Evolutionary conservation across 2,888 invertebrate species (phyloP).

Genomic region (Pristionchus fissidentatus): DNA sequence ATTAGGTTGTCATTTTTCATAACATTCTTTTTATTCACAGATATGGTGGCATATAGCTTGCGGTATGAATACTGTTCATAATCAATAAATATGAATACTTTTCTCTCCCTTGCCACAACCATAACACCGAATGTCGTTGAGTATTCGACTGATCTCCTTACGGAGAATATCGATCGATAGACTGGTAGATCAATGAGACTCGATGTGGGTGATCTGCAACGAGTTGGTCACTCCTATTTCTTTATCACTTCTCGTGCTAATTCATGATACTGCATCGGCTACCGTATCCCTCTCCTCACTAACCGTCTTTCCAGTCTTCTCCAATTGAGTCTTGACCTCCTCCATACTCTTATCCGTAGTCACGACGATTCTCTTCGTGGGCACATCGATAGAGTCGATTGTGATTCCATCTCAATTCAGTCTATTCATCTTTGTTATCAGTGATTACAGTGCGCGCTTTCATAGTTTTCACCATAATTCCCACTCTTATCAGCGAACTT

Average conservation of each 20-base stretch:
- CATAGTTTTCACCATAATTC: too few species aligned
- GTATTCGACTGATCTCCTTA: conserved; percentile 26
- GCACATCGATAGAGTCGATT: conserved; percentile 76
- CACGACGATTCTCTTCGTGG: conserved; percentile 75
- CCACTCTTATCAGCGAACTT: too few species aligned
- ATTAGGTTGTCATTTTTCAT: neutral
- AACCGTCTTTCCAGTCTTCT: conserved; percentile 78
- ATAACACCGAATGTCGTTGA: conserved; percentile 29
- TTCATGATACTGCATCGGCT: neutral
- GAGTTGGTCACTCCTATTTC: neutral
- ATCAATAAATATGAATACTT: conserved; percentile 29
- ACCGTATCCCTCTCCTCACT: conserved; percentile 29
- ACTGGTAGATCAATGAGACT: conserved; percentile 11
- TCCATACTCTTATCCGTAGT: conserved; percentile 75
- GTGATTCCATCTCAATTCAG: conserved; percentile 66
- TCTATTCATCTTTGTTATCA: neutral
- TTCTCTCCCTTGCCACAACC: conserved; percentile 26
- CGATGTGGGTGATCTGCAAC: conserved; percentile 27
- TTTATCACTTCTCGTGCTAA: neutral
- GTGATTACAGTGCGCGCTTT: neutral
- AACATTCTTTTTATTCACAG: neutral
- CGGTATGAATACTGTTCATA: conserved; percentile 14
- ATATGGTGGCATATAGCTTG: neutral
- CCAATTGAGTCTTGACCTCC: conserved; percentile 75
- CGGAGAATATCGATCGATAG: conserved; percentile 14